These are phyloP conservation scores for Drosophila orosa DNA, from an alignment of 1,140 invertebrate genomes.

Conservation along the genomic window DNA sequence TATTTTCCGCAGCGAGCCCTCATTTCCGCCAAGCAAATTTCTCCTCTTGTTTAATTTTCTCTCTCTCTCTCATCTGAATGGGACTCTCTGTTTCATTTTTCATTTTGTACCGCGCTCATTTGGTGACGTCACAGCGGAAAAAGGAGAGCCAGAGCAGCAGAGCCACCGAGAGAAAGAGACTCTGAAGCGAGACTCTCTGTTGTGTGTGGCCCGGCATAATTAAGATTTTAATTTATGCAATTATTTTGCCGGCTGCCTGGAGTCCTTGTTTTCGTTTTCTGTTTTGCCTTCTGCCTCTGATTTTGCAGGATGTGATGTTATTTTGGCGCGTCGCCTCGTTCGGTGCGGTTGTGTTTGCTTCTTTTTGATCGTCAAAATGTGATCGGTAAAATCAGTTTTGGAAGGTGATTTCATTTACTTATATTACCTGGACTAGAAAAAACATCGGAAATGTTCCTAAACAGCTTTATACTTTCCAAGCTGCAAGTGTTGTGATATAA, in stretches of 20 bases:
- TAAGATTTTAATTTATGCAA: conserved; percentile 84
- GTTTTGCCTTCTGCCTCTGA: conserved; percentile 41
- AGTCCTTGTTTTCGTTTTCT: conserved; percentile 57
- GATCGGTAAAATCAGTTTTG: not conserved
- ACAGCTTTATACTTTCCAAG: not conserved
- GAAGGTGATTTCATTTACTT: too few species aligned
- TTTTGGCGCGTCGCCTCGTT: conserved; percentile 59
- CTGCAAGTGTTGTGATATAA: not conserved
- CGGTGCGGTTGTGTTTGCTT: conserved; percentile 62
- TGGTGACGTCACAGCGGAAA: conserved; percentile 68
- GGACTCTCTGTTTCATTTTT: conserved; percentile 71
- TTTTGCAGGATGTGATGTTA: conserved; percentile 63
- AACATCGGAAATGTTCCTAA: too few species aligned
- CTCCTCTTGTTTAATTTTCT: conserved; percentile 69
- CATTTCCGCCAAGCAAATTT: conserved; percentile 72
- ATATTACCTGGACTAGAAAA: too few species aligned
- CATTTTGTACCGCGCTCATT: conserved; percentile 78
- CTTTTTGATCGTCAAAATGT: conserved; percentile 3
- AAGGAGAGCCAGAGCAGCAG: not conserved
- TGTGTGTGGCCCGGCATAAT: conserved; percentile 69
- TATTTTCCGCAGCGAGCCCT: conserved; percentile 48
- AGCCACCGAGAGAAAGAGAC: not conserved
- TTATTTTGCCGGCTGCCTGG: conserved; percentile 77
- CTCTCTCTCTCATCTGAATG: conserved; percentile 1
- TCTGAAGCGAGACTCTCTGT: conserved; percentile 23